Evolutionary conservation across 1,140 invertebrate species (phyloP).

Genomic region (Bombyx mori): ASM3026992v2 NC_085115.1:14599001-14599500

Average conservation of each 20-base stretch:
- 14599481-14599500: constrained; percentile 29
- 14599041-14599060: constrained; percentile 80
- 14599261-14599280: constrained; percentile 74
- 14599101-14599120: constrained; percentile 77
- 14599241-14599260: constrained; percentile 50
- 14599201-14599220: constrained; percentile 68
- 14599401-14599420: constrained; percentile 62
- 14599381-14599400: constrained; percentile 38
- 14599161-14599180: constrained; percentile 79
- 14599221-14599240: constrained; percentile 52
- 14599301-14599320: constrained; percentile 78
- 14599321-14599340: constrained; percentile 76
- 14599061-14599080: constrained; percentile 82
- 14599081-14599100: constrained; percentile 78
- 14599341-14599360: constrained; percentile 74
- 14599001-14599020: constrained; percentile 74
- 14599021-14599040: constrained; percentile 77
- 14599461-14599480: constrained; percentile 57
- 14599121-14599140: constrained; percentile 75
- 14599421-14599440: constrained; percentile 77
- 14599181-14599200: constrained; percentile 79
- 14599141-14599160: constrained; percentile 79
- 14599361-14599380: constrained; percentile 73
- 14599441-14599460: constrained; percentile 75
- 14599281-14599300: constrained; percentile 76